Evolutionary conservation across 2,113 vertebrate species (phyloP).

Genomic region (Oriolus oriolus): DNA sequence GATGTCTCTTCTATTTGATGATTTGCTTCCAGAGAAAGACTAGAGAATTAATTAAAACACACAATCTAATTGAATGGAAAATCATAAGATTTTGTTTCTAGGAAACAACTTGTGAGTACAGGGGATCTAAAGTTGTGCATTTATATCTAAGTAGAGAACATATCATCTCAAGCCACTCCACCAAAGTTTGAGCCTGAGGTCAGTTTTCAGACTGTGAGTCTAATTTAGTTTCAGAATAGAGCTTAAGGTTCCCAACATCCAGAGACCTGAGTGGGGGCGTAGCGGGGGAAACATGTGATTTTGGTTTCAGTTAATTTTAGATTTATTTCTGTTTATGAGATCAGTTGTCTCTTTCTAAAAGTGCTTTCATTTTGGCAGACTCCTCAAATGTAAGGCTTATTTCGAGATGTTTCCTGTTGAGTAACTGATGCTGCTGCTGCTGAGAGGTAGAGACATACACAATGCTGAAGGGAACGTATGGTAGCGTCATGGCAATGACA

Average conservation of each 20-base stretch:
- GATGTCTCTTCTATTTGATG: constrained; percentile 22
- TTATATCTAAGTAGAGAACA: background rate
- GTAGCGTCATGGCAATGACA: constrained; percentile 15
- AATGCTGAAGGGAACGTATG: constrained; percentile 1
- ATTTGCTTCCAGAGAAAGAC: constrained; percentile 9
- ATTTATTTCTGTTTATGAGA: constrained; percentile 57
- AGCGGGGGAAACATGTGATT: constrained; percentile 25
- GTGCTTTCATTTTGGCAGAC: constrained; percentile 45
- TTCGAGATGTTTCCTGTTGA: constrained; percentile 47
- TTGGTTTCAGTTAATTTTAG: constrained; percentile 47
- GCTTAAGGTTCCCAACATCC: background rate
- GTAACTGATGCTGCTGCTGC: constrained; percentile 35
- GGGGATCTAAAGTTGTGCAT: background rate
- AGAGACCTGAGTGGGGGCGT: background rate
- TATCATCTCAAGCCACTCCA: background rate
- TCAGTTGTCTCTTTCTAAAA: constrained; percentile 60
- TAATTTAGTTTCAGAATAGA: constrained; percentile 19
- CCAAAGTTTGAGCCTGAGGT: background rate
- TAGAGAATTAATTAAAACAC: constrained; percentile 40
- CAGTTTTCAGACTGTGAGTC: background rate
- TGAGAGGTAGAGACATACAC: constrained; percentile 6
- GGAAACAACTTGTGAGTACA: constrained; percentile 24
- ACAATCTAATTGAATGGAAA: constrained; percentile 17
- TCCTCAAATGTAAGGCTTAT: constrained; percentile 39
- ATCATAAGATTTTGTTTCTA: constrained; percentile 37